Base-by-base conservation (phyloP, 37 sponge, comb jelly and placozoan species). In the Amphimedon queenslandica region DNA sequence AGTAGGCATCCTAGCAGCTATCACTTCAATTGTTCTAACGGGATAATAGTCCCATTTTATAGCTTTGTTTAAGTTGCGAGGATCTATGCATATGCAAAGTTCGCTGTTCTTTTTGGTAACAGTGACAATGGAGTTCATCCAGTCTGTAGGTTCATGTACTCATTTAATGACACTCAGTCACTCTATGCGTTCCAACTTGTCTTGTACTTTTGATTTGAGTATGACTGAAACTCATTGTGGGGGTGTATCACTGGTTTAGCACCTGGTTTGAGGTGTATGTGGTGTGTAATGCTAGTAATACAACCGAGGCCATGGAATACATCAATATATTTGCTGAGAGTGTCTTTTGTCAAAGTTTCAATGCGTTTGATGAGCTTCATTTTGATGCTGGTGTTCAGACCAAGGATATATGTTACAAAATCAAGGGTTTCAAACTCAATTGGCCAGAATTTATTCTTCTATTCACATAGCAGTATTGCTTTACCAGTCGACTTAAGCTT, bases 121-220 rank as follows among this genome's bases (percentile, higher is more conserved):
- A 28, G 63, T 40, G n/a, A 86, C 87, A 43, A 80, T 32, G 13
- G 65, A 28, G 68, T 77, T 83, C 6, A 84, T 78, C 84, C 72
- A 77, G 16, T 77, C 78, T 21, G 84, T 77, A 18, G 84, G 78
- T 33, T 77, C 84, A n/a, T 55, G 42, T 29, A 84, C 85, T 53
- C 27, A 47, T 11, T 63, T 41, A n/a, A 72, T 61, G 20, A 77
- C 78, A 64, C 43, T 66, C 0, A 71, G 29, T 13, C 25, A 28
- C 37, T 79, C 78, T 73, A 84, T 70, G 24, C 69, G 41, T 13
- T 78, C 41, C 5, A 84, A 37, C 72, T 77, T 74, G 2, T 42
- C 57, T 36, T 84, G 43, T 5, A 77, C 64, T 39, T 40, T 58
- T 18, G 39, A 13, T 37, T 55, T 66, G 1, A 84, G 29, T 0